A percentile compares a stretch with the other conserved stretches of the same genome.
Evolutionary conservation across 2,113 vertebrate genomes (phyloP).

Genomic region (Lasiurus cinereus): DNA sequence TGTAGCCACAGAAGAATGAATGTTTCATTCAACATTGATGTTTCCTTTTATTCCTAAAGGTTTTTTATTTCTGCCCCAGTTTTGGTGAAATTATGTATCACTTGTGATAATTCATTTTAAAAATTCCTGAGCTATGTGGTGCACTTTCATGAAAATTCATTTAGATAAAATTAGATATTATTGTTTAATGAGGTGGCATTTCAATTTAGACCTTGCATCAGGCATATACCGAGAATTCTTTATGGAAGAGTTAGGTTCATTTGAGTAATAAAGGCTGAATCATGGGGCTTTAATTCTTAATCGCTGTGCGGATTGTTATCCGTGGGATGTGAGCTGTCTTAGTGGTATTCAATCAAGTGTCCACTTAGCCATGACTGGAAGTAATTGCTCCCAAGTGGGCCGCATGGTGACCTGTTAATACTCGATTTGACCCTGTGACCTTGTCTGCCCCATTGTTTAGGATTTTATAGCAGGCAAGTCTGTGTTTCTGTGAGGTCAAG

Average conservation of each 20-base stretch:
- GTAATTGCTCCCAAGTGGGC: slow-evolving; percentile 99
- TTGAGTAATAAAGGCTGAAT: slow-evolving; percentile 99
- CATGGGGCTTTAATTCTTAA: slow-evolving; percentile 99
- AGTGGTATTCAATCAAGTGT: slow-evolving; percentile 99
- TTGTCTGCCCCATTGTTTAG: slow-evolving; percentile 98
- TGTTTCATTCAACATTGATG: slow-evolving; percentile 86
- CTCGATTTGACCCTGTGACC: slow-evolving; percentile 97
- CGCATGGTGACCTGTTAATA: slow-evolving; percentile 99
- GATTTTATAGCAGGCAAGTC: slow-evolving; percentile 94
- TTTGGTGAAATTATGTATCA: slow-evolving; percentile 91
- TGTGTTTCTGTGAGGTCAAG: slow-evolving; percentile 95
- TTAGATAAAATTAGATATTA: slow-evolving; percentile 95
- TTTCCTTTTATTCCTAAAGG: slow-evolving; percentile 88
- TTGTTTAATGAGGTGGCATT: slow-evolving; percentile 95
- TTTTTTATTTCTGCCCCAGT: slow-evolving; percentile 87
- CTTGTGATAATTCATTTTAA: slow-evolving; percentile 93
- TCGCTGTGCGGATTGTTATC: slow-evolving; percentile 99
- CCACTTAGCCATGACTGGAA: slow-evolving; percentile 99
- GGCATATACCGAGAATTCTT: slow-evolving; percentile 93
- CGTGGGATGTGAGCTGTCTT: slow-evolving; percentile 98
- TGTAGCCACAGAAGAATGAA: slow-evolving; percentile 78
- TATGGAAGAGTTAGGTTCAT: slow-evolving; percentile 99
- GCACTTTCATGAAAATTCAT: slow-evolving; percentile 93
- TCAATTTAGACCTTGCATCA: slow-evolving; percentile 92
- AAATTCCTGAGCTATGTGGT: slow-evolving; percentile 93